These are phyloP conservation scores for Pocota personata DNA, from an alignment of 2,888 invertebrate species.

Conservation along the genomic window DNA sequence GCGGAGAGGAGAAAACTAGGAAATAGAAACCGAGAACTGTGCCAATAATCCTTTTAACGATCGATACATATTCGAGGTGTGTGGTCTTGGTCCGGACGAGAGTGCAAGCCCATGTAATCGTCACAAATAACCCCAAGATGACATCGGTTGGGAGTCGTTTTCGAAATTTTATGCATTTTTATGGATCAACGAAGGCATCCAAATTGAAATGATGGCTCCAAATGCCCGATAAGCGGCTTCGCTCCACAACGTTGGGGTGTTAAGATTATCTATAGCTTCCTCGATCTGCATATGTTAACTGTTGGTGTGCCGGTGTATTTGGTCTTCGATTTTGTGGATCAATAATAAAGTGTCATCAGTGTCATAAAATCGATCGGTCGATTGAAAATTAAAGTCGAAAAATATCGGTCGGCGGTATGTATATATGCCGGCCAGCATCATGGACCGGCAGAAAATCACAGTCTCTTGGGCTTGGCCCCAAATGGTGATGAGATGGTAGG, in stretches of 20 bases:
- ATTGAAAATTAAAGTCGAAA: slow-evolving; percentile 64
- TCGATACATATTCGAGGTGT: slow-evolving; percentile 70
- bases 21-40: slow-evolving; percentile 65
- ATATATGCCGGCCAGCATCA: background rate
- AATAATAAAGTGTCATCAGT: slow-evolving; percentile 74
- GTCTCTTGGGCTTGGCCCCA: slow-evolving; percentile 51
- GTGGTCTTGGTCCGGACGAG: slow-evolving; percentile 51
- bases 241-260: slow-evolving; percentile 39
- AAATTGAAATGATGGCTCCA: slow-evolving; percentile 47
- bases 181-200: slow-evolving; percentile 58
- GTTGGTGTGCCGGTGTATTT: slow-evolving; percentile 33
- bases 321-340: slow-evolving; percentile 64
- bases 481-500: slow-evolving; percentile 17
- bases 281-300: slow-evolving; percentile 60
- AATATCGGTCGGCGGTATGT: slow-evolving; percentile 30
- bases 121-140: slow-evolving; percentile 58
- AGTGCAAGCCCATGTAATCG: slow-evolving; percentile 72
- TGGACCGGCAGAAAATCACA: slow-evolving; percentile 18
- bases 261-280: slow-evolving; percentile 65
- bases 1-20: slow-evolving; percentile 24
- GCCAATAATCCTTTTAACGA: slow-evolving; percentile 73
- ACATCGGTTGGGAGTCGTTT: slow-evolving; percentile 54
- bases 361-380: slow-evolving; percentile 72
- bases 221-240: slow-evolving; percentile 50
- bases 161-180: slow-evolving; percentile 54